Percentiles rank a stretch among this genome's conserved stretches.
These are phyloP conservation scores for Drosophila sp. DNA, from an alignment of 1,140 invertebrate species.

Conservation along the genomic window DNA sequence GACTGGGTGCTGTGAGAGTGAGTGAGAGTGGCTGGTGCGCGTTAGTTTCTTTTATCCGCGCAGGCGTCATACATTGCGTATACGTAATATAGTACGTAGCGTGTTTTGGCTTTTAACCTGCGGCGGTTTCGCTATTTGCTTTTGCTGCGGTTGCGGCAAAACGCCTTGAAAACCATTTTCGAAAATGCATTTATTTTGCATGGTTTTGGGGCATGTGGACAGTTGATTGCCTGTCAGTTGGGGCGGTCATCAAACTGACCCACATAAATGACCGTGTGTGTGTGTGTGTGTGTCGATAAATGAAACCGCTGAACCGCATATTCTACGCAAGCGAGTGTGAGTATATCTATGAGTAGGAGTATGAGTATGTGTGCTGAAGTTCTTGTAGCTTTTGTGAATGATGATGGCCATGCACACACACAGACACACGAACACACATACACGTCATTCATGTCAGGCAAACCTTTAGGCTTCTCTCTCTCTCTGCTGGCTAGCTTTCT, in stretches of 20 bases:
- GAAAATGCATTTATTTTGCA: constrained; percentile 60
- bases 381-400: constrained; percentile 69
- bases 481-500: constrained; percentile 10
- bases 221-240: constrained; percentile 74
- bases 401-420: constrained; percentile 46
- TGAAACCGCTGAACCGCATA: constrained; percentile 5
- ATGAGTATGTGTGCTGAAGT: constrained; percentile 20
- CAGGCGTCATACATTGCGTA: constrained; percentile 67
- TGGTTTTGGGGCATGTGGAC: constrained; percentile 22
- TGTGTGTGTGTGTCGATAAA: constrained; percentile 35
- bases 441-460: constrained; percentile 60
- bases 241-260: constrained; percentile 61
- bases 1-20: background rate
- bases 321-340: constrained; percentile 13
- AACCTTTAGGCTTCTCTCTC: constrained; percentile 41
- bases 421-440: constrained; percentile 22
- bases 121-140: constrained; percentile 33
- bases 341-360: constrained; percentile 14
- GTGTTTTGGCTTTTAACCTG: constrained; percentile 32
- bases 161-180: constrained; percentile 53
- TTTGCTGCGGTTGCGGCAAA: constrained; percentile 3
- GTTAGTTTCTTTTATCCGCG: constrained; percentile 61
- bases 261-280: constrained; percentile 49
- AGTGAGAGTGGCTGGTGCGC: background rate
- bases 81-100: constrained; percentile 54